phyloP scores from a whole-genome alignment of 1,140 invertebrate species.

The Polypedilum vanderplanki region DNA sequence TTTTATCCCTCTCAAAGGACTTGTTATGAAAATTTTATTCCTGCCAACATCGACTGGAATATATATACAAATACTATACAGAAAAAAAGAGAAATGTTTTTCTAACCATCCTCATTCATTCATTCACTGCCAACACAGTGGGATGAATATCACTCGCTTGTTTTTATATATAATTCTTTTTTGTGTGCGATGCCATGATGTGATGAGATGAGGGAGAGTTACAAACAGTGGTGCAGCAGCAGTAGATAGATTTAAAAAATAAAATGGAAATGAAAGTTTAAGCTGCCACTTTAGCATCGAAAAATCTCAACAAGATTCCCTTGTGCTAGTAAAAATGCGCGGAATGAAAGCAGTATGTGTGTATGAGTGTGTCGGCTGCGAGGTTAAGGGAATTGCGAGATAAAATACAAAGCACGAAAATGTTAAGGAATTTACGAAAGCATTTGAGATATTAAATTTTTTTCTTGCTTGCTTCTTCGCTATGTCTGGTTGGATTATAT shows the following conservation, averaged over 20 bases:
- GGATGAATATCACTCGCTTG: neutral
- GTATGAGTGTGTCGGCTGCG: too few relatives aligned
- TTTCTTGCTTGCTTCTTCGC: constrained; percentile 30
- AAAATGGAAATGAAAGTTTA: constrained; percentile 9
- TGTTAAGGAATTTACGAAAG: neutral
- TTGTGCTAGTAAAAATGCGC: neutral
- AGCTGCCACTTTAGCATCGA: neutral
- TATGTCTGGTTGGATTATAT: constrained; percentile 31
- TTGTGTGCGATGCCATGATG: neutral
- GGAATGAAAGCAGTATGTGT: neutral
- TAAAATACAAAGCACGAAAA: constrained; percentile 5
- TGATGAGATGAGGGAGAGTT: neutral
- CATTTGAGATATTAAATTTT: constrained; percentile 29
- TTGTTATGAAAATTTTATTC: constrained; percentile 27
- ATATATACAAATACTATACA: too few relatives aligned
- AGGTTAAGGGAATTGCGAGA: neutral
- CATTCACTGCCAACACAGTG: neutral
- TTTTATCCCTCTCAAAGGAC: constrained; percentile 24
- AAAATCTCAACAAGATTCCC: neutral
- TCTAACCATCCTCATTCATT: constrained; percentile 12
- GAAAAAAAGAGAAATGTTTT: neutral
- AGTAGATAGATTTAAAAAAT: neutral
- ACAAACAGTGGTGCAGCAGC: neutral
- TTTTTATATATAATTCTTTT: constrained; percentile 13
- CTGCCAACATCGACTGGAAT: neutral